phyloP scores from a whole-genome alignment of 2,113 vertebrate species.

The Pungitius pungitius region DNA sequence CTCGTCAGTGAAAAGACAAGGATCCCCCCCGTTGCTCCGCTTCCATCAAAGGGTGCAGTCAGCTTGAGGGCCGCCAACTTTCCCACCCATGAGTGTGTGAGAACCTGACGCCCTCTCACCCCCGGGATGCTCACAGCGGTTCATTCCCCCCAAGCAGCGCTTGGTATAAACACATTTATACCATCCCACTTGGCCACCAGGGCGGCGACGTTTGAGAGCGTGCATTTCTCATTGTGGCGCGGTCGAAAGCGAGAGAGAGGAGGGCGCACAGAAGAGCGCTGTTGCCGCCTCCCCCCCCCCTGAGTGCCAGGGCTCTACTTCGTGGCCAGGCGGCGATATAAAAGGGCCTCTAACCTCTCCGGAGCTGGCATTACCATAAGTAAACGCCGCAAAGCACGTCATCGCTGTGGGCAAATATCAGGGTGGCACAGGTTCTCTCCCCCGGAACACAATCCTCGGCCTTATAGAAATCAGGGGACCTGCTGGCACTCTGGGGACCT shows the following conservation, averaged over 20 bases:
- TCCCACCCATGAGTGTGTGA: slow-evolving; percentile 45
- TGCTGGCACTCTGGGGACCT: slow-evolving; percentile 36
- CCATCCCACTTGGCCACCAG: background rate
- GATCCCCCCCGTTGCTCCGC: slow-evolving; percentile 4
- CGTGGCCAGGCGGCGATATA: slow-evolving; percentile 66
- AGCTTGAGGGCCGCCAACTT: slow-evolving; percentile 17
- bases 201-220: background rate
- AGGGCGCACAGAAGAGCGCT: slow-evolving; percentile 55
- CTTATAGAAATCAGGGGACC: slow-evolving; percentile 36
- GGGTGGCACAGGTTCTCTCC: slow-evolving; percentile 64
- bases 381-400: slow-evolving; percentile 76
- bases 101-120: slow-evolving; percentile 14
- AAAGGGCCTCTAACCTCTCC: slow-evolving; percentile 73
- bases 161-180: background rate
- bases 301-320: slow-evolving; percentile 57
- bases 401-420: slow-evolving; percentile 70
- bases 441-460: slow-evolving; percentile 51
- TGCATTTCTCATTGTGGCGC: background rate
- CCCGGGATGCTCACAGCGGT: background rate
- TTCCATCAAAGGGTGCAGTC: slow-evolving; percentile 8
- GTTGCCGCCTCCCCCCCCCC: slow-evolving; percentile 29
- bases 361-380: slow-evolving; percentile 74
- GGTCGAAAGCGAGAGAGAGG: too few species aligned
- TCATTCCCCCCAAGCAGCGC: too few species aligned
- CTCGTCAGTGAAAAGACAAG: slow-evolving; percentile 27